phyloP scores from a whole-genome alignment of 1,140 invertebrate genomes.

The Procambarus virginalis region DNA sequence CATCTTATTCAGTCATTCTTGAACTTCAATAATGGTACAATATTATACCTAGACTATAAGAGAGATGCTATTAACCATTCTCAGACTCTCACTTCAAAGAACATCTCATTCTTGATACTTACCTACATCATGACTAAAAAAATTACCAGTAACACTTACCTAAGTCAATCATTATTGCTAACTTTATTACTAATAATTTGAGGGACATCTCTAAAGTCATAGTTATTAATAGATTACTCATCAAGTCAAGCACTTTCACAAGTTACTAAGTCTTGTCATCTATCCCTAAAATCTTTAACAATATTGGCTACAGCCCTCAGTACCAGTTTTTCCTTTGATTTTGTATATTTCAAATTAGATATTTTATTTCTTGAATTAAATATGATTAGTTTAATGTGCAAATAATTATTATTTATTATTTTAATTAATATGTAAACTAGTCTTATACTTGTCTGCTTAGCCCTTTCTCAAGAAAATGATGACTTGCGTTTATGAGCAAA shows the following conservation, averaged over 20 bases:
- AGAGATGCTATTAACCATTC: background rate
- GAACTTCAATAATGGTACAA: background rate
- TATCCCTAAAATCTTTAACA: conserved; percentile 25
- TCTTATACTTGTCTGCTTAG: background rate
- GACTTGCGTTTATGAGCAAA: conserved; percentile 13
- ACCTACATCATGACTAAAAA: background rate
- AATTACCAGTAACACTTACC: too few species aligned
- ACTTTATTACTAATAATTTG: background rate
- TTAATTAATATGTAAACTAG: conserved; percentile 8
- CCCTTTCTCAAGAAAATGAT: conserved; percentile 53
- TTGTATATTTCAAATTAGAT: background rate
- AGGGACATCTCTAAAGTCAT: background rate
- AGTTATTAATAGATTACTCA: background rate
- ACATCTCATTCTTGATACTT: background rate
- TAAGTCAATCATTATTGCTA: background rate
- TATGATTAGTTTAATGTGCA: background rate
- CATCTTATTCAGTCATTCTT: background rate
- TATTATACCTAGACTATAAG: background rate
- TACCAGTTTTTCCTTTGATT: background rate
- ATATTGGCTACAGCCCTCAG: conserved; percentile 1
- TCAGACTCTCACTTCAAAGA: background rate
- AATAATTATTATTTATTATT: background rate
- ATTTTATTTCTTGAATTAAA: background rate
- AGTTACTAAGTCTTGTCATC: conserved; percentile 39
- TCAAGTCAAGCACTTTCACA: background rate